phyloP scores from a whole-genome alignment of 1,140 invertebrate genomes.

The Adelges cooleyi region DNA sequence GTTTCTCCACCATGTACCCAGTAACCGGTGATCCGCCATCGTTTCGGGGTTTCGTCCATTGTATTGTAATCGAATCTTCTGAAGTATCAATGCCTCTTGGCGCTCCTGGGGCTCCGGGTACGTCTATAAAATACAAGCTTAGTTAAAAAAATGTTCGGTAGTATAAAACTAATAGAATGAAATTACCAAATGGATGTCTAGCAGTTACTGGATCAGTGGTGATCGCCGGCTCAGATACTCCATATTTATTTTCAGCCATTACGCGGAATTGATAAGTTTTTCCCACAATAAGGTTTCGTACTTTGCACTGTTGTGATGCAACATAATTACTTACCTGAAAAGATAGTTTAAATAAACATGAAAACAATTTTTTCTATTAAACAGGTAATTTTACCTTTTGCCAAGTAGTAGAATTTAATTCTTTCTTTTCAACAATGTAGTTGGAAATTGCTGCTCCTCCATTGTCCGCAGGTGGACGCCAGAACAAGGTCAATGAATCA shows the following conservation, averaged over 20 bases:
- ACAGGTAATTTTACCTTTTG: slow-evolving; percentile 57
- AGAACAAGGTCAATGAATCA: slow-evolving; percentile 86
- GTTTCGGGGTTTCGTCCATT: slow-evolving; percentile 84
- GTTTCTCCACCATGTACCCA: slow-evolving; percentile 87
- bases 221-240: slow-evolving; percentile 79
- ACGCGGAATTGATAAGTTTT: slow-evolving; percentile 94
- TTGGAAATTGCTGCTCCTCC: slow-evolving; percentile 91
- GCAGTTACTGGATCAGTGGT: slow-evolving; percentile 82
- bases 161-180: background rate
- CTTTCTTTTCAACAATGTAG: slow-evolving; percentile 91
- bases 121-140: slow-evolving; percentile 44
- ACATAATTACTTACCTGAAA: slow-evolving; percentile 73
- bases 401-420: slow-evolving; percentile 70
- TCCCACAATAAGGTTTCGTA: slow-evolving; percentile 82
- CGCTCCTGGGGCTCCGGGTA: slow-evolving; percentile 76
- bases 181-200: slow-evolving; percentile 81
- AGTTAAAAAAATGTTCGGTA: background rate
- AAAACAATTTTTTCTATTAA: background rate
- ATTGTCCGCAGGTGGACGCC: slow-evolving; percentile 92
- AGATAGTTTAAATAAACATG: background rate
- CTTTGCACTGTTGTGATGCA: slow-evolving; percentile 71
- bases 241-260: slow-evolving; percentile 94
- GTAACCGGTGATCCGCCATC: slow-evolving; percentile 86
- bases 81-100: slow-evolving; percentile 77
- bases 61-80: slow-evolving; percentile 86